These are phyloP conservation scores for Sterrhoptilus dennistouni DNA, from an alignment of 2,113 vertebrate genomes.

Conservation along the genomic window DNA sequence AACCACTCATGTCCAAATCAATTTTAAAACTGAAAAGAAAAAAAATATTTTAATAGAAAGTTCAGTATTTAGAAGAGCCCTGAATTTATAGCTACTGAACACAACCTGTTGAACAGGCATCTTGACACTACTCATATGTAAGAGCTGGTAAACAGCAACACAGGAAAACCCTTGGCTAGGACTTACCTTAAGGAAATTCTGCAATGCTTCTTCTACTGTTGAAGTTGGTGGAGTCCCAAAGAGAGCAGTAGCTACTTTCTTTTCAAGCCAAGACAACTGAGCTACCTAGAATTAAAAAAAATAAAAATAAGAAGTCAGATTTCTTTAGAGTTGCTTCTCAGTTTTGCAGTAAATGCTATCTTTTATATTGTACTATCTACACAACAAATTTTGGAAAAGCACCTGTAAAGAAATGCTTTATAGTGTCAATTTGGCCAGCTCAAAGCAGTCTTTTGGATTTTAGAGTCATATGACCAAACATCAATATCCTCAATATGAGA, in stretches of 20 bases:
- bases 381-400: neutral
- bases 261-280: constrained; percentile 94
- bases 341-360: neutral
- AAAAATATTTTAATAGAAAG: neutral
- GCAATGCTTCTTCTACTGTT: constrained; percentile 86
- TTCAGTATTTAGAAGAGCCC: neutral
- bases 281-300: constrained; percentile 77
- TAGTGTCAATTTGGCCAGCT: neutral
- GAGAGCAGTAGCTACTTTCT: constrained; percentile 89
- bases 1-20: neutral
- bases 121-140: neutral
- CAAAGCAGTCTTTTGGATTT: neutral
- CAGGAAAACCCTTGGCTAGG: neutral
- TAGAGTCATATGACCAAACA: neutral
- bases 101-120: neutral
- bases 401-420: neutral
- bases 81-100: neutral
- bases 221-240: constrained; percentile 91
- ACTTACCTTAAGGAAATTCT: constrained; percentile 89
- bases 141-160: neutral
- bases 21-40: neutral
- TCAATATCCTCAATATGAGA: neutral
- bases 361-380: neutral
- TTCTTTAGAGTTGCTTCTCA: neutral
- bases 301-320: neutral